These are phyloP conservation scores for Amblyornis subalaris DNA, from an alignment of 2,113 vertebrate species.

Conservation along the genomic window DNA sequence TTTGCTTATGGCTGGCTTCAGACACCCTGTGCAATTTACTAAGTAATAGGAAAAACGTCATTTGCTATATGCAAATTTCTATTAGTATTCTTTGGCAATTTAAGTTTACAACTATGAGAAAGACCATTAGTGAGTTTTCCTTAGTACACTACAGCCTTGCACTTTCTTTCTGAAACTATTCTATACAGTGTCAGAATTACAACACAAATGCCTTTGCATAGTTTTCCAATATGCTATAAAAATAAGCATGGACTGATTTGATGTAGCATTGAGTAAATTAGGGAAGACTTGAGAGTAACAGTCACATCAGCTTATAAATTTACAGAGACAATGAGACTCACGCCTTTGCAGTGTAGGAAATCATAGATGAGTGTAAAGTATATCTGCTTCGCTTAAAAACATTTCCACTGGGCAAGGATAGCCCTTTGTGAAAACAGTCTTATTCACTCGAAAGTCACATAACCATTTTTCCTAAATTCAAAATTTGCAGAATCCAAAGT, in stretches of 20 bases:
- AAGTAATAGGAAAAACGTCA: not conserved
- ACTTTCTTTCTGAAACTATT: not conserved
- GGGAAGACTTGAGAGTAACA: not conserved
- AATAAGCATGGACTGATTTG: not conserved
- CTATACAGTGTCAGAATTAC: not conserved
- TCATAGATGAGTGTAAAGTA: not conserved
- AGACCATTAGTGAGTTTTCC: not conserved
- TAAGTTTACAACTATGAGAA: not conserved
- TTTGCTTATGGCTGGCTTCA: conserved; percentile 18
- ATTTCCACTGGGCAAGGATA: not conserved
- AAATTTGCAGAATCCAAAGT: not conserved
- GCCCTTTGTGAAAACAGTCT: not conserved
- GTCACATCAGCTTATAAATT: not conserved
- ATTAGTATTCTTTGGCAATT: conserved; percentile 13
- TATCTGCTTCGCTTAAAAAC: not conserved
- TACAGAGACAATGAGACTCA: not conserved
- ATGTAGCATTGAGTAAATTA: not conserved
- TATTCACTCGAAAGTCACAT: not conserved
- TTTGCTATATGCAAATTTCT: conserved; percentile 8
- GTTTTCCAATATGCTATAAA: conserved; percentile 18
- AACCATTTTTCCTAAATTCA: not conserved
- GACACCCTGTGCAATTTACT: conserved; percentile 1
- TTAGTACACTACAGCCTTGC: not conserved
- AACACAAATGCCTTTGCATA: not conserved
- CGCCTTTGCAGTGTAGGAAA: not conserved